Evolutionary conservation across 2,888 invertebrate genomes (phyloP).

Genomic region (Auanema sp.): DNA sequence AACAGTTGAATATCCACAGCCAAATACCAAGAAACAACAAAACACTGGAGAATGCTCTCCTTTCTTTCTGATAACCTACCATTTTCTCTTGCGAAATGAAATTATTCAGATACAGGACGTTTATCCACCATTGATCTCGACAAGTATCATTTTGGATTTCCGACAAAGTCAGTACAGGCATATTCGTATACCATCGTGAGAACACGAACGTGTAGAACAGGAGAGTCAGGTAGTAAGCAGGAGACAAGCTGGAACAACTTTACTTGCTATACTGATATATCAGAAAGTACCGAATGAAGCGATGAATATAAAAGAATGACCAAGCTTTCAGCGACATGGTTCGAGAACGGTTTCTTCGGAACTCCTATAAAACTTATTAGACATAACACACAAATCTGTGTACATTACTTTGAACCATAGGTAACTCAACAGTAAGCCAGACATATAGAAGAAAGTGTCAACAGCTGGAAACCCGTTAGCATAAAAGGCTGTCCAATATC

Average conservation of each 20-base stretch:
- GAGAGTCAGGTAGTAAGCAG: slow-evolving; percentile 45
- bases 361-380: neutral
- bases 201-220: slow-evolving; percentile 46
- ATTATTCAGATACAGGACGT: slow-evolving; percentile 50
- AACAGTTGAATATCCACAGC: slow-evolving; percentile 53
- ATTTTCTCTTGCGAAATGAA: slow-evolving; percentile 30
- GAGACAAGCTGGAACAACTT: slow-evolving; percentile 28
- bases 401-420: slow-evolving; percentile 43
- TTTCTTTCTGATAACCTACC: slow-evolving; percentile 15
- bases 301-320: slow-evolving; percentile 14
- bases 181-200: slow-evolving; percentile 19
- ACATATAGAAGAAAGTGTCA: slow-evolving; percentile 39
- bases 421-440: slow-evolving; percentile 31
- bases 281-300: slow-evolving; percentile 7
- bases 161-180: slow-evolving; percentile 28
- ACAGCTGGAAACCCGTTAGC: slow-evolving; percentile 35
- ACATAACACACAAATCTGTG: too few species aligned
- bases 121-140: slow-evolving; percentile 39
- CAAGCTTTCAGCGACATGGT: slow-evolving; percentile 11
- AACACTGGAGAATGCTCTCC: slow-evolving; percentile 31
- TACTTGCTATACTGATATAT: neutral
- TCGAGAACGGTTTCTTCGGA: neutral
- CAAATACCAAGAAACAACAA: slow-evolving; percentile 47
- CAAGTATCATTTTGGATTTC: slow-evolving; percentile 30
- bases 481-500: slow-evolving; percentile 20